Evolutionary conservation across 2,113 vertebrate genomes (phyloP).

Genomic region (Sterrhoptilus dennistouni): DNA sequence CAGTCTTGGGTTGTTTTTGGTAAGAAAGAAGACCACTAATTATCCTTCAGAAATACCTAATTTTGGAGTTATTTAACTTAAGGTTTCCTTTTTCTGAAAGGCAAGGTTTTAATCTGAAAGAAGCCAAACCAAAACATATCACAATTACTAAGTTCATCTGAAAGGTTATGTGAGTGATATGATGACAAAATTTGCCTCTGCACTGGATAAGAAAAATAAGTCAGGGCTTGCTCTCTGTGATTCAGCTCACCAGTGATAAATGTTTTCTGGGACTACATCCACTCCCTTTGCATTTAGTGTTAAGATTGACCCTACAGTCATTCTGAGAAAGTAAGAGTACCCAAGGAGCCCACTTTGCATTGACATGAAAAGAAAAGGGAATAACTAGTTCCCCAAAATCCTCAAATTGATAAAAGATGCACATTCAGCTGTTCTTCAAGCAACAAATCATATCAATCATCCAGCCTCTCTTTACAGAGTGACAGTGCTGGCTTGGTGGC

Average conservation of each 20-base stretch:
- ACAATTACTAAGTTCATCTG: conserved; percentile 48
- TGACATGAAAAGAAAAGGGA: neutral
- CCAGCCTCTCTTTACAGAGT: neutral
- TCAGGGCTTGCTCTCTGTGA: neutral
- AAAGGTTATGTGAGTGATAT: conserved; percentile 43
- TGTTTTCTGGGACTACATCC: neutral
- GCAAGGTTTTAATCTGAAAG: conserved; percentile 43
- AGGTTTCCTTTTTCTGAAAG: conserved; percentile 52
- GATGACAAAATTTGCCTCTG: conserved; percentile 4
- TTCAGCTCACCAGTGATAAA: neutral
- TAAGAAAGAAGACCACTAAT: conserved; percentile 53
- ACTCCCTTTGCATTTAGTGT: neutral
- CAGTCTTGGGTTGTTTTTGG: neutral
- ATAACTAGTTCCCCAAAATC: neutral
- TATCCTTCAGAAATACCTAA: conserved; percentile 52
- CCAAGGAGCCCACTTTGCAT: neutral
- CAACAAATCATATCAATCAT: neutral
- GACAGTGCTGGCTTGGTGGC: neutral
- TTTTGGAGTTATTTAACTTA: conserved; percentile 60
- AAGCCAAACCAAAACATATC: conserved; percentile 54
- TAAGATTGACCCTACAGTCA: neutral
- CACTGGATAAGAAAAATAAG: neutral
- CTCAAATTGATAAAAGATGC: neutral
- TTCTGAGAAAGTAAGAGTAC: neutral
- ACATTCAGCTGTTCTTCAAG: neutral